Evolutionary conservation across 1,140 invertebrate species (phyloP).

Genomic region (Lordiphosa mommai): DNA sequence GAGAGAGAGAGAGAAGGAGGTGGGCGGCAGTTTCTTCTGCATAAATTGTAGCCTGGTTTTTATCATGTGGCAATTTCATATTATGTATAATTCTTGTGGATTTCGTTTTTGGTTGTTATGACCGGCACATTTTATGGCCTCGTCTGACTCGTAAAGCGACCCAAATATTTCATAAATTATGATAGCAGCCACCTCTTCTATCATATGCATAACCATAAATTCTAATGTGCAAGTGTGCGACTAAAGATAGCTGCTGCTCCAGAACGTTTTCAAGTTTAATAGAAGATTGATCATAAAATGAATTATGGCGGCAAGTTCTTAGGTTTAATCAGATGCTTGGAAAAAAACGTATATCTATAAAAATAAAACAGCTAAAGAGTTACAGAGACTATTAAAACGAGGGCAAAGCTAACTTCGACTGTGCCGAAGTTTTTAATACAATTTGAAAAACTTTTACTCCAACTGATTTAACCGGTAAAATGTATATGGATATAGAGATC

Average conservation of each 20-base stretch:
- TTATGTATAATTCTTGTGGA: slow-evolving; percentile 51
- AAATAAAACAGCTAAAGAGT: too few species aligned
- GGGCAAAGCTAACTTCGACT: too few species aligned
- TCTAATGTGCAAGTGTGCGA: slow-evolving; percentile 5
- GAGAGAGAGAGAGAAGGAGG: neutral
- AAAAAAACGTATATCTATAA: too few species aligned
- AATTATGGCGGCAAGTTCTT: slow-evolving; percentile 12
- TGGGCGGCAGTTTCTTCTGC: slow-evolving; percentile 24
- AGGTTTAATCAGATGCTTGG: too few species aligned
- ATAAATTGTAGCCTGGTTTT: slow-evolving; percentile 70
- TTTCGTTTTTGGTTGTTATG: slow-evolving; percentile 52
- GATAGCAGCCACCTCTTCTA: slow-evolving; percentile 36
- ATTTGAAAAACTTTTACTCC: too few species aligned
- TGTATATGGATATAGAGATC: too few species aligned
- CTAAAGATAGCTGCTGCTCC: slow-evolving; percentile 8
- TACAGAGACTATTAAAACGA: too few species aligned
- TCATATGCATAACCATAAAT: slow-evolving; percentile 34
- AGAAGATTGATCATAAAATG: slow-evolving; percentile 27
- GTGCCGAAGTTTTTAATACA: too few species aligned
- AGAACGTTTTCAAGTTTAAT: slow-evolving; percentile 4
- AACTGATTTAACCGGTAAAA: too few species aligned
- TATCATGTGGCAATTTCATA: slow-evolving; percentile 72
- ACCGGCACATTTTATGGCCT: slow-evolving; percentile 51
- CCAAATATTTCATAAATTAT: slow-evolving; percentile 67
- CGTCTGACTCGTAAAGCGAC: slow-evolving; percentile 40